Conservation (phyloP, 2,797 vertebrate genomes). For the Rhincodon typus region DNA sequence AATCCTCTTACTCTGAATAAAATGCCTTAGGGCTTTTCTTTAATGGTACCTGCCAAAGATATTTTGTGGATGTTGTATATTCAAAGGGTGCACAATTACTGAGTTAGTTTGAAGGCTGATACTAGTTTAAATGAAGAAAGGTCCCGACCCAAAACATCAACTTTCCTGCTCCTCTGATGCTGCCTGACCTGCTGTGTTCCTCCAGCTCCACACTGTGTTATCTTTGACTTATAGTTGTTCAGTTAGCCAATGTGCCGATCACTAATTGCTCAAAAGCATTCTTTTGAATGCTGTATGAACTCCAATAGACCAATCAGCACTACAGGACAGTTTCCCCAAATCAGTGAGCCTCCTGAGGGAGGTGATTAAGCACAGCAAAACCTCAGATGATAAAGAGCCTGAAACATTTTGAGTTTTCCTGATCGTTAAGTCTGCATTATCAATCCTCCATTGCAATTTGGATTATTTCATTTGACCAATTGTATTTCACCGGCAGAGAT, state of each 20-base stretch:
- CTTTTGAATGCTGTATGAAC: neutral
- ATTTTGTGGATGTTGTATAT: too few species aligned
- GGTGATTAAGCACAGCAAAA: neutral
- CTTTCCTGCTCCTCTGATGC: too few species aligned
- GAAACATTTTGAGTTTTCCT: neutral
- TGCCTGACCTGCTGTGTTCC: too few species aligned
- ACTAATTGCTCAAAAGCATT: neutral
- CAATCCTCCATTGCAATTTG: neutral
- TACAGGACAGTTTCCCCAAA: neutral
- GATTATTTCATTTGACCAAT: neutral
- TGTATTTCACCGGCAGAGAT: constrained; percentile 47
- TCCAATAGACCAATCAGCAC: neutral
- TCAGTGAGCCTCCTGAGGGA: neutral
- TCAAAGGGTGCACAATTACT: neutral
- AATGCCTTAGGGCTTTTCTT: neutral
- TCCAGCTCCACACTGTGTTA: too few species aligned
- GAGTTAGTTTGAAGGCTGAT: neutral
- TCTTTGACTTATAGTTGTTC: neutral
- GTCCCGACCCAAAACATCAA: too few species aligned
- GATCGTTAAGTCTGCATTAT: neutral
- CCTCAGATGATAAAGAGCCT: neutral
- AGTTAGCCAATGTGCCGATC: neutral
- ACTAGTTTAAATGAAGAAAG: neutral
- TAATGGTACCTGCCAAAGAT: too few species aligned
- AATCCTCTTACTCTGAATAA: neutral